Conservation (phyloP, 1,140 invertebrate genomes). For the Apis florea region DNA sequence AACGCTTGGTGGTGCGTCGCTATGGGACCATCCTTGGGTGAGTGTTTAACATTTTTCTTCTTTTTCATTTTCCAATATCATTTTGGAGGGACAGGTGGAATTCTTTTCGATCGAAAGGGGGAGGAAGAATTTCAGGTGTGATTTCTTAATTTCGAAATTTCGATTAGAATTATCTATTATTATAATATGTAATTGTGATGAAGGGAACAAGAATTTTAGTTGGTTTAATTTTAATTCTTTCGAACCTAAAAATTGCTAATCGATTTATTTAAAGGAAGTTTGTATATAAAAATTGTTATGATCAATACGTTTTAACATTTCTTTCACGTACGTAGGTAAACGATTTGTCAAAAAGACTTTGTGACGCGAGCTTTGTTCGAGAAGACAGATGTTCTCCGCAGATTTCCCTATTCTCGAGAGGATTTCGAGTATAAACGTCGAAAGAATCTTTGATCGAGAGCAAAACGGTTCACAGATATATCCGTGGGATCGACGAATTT, state of each 20-base stretch:
- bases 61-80: not conserved
- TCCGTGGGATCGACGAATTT: too few relatives aligned
- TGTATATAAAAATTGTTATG: too few relatives aligned
- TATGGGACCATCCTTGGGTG: conserved; percentile 12
- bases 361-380: not conserved
- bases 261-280: too few relatives aligned
- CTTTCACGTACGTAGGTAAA: not conserved
- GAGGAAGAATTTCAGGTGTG: too few relatives aligned
- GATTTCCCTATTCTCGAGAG: not conserved
- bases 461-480: not conserved
- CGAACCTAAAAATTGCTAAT: too few relatives aligned
- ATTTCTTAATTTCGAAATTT: too few relatives aligned
- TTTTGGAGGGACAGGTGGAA: too few relatives aligned
- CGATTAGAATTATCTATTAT: too few relatives aligned
- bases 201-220: too few relatives aligned
- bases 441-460: not conserved
- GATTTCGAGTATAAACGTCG: not conserved
- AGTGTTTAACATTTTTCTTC: not conserved
- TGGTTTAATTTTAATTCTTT: too few relatives aligned
- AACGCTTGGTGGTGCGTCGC: not conserved
- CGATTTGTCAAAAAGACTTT: not conserved
- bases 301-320: not conserved
- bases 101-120: too few relatives aligned
- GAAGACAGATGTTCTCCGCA: not conserved
- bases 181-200: too few relatives aligned